Conservation (phyloP, 2,888 invertebrate genomes). For the Cheilosia urbana region DNA sequence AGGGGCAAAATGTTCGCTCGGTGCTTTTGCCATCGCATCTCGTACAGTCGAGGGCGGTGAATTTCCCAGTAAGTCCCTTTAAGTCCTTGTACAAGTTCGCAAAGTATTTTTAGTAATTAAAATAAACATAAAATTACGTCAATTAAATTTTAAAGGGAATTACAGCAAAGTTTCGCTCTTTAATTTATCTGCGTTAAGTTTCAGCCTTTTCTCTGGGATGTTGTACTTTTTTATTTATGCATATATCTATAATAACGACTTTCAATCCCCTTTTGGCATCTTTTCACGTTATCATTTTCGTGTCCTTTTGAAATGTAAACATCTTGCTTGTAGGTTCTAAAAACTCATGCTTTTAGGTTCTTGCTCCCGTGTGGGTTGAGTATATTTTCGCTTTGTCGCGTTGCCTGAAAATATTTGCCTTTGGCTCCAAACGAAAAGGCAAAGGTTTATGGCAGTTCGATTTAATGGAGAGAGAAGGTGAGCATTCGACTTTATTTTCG, state of each 20-base stretch:
- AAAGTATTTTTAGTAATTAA: constrained; percentile 75
- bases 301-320: constrained; percentile 18
- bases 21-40: constrained; percentile 1
- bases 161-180: constrained; percentile 67
- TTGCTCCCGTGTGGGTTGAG: constrained; percentile 7
- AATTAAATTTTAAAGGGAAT: constrained; percentile 74
- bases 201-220: constrained; percentile 22
- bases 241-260: constrained; percentile 4
- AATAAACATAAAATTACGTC: constrained; percentile 75
- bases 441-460: no score
- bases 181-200: constrained; percentile 72
- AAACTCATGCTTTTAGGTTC: constrained; percentile 18
- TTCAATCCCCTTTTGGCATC: constrained; percentile 13
- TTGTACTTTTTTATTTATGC: constrained; percentile 1
- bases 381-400: not conserved
- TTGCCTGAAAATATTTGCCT: no score
- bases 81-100: constrained; percentile 73
- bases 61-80: constrained; percentile 58
- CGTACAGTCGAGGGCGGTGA: constrained; percentile 22
- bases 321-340: constrained; percentile 15
- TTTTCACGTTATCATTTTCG: not conserved
- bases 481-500: no score
- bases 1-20: constrained; percentile 15
- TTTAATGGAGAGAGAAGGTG: no score
- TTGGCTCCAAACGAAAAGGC: no score